Conservation (phyloP, 1,140 invertebrate species). For the Conopomorpha cramerella region DNA sequence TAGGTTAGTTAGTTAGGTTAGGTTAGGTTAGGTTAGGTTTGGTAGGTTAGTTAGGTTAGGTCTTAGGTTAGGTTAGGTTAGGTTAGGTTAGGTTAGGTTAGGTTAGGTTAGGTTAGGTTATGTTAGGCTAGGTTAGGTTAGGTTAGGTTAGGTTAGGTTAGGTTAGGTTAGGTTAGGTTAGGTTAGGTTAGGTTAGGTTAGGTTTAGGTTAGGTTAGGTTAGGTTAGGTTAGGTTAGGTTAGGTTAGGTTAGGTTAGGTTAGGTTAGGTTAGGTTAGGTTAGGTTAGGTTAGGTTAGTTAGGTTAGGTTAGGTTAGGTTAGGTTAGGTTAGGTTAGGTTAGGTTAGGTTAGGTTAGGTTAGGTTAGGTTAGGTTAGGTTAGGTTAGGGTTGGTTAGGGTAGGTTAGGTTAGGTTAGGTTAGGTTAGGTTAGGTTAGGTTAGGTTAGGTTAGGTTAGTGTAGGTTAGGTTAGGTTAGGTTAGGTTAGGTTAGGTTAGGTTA, state of each 20-base stretch:
- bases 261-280: conserved; percentile 3
- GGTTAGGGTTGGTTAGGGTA: too few relatives aligned
- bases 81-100: conserved; percentile 3
- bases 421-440: conserved; percentile 9
- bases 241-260: conserved; percentile 4
- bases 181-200: conserved; percentile 1
- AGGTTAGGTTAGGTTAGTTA: conserved; percentile 2
- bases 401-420: conserved; percentile 2
- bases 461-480: conserved; percentile 3
- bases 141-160: conserved; percentile 3
- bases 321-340: conserved; percentile 3
- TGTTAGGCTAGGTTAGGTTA: too few relatives aligned
- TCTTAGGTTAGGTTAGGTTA: conserved; percentile 2
- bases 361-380: conserved; percentile 3
- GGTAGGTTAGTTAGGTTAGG: conserved; percentile 6
- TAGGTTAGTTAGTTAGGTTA: conserved; percentile 18
- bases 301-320: conserved; percentile 3
- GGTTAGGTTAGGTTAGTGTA: conserved; percentile 10
- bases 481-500: conserved; percentile 1
- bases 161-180: conserved; percentile 3
- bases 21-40: conserved; percentile 21
- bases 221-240: conserved; percentile 3
- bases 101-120: conserved; percentile 3
- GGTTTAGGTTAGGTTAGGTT: too few relatives aligned
- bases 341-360: conserved; percentile 3